Evolutionary conservation across 1,140 invertebrate species (phyloP), one percentile per base, ranked within the genome.

Genomic region (Carposina sasakii): DNA sequence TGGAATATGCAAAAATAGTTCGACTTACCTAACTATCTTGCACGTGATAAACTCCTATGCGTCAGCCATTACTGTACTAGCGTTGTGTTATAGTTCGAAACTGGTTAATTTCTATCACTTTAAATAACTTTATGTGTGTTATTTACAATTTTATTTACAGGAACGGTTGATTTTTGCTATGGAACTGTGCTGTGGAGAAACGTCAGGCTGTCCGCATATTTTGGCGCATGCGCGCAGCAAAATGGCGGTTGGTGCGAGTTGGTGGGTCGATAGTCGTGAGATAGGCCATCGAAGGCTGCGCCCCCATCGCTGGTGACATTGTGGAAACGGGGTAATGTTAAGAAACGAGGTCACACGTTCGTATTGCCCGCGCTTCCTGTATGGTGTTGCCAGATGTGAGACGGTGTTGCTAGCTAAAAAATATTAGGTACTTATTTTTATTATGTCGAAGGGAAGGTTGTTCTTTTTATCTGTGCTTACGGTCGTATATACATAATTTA

Each of bases 281-380:
- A 77, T 76, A 70, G 72, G 58, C 51, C 57, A 64, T 61, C 57
- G 59, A 71, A 76, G 65, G 67, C 71, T 71, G 64, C 60, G 65
- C 76, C 74, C 69, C 63, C 71, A 77, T 77, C 62, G 46, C 54
- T 63, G 63, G 65, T 70, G 75, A 71, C 71, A 76, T 77, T 79
- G 77, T 71, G 46, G 48, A 66, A 74, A 76, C 70, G 69, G 78
- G 76, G 76, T 79, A 66, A 67, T 67, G 64, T 57, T 59, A 60
- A 60, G 50, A 71, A 78, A 69, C 69, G 75, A 81, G 77, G 77
- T 78, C 77, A 78, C 67, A 44, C 50, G 47, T 74, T 81, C 61
- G 57, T 65, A 72, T 76, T 63, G 58, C 72, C 65, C 75, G 75
- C 71, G 67, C 50, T 72, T 75, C 69, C 70, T 57, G 49, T 24